A percentile compares a stretch with the other conserved stretches of the same genome.
Conservation (phyloP, 2,113 vertebrate species). For the Petrocephalus microphthalmus region DNA sequence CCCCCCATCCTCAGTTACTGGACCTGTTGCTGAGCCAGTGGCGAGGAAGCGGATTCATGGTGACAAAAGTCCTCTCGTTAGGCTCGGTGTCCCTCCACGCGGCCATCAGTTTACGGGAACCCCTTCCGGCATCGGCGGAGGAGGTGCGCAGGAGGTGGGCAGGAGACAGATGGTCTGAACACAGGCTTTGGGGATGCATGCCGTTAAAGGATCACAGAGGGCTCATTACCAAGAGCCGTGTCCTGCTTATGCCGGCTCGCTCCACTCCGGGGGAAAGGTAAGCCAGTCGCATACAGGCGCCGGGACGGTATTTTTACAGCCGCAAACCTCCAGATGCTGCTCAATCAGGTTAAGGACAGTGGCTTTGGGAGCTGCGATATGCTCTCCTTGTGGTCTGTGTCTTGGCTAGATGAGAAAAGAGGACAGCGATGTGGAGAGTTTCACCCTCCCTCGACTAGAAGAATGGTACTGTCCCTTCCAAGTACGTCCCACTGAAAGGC, state of each 20-base stretch:
- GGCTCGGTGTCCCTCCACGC: not conserved
- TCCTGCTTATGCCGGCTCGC: not conserved
- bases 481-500: not conserved
- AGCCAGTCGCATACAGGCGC: not conserved
- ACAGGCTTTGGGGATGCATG: not conserved
- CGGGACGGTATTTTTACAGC: not conserved
- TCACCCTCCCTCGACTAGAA: not conserved
- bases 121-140: not conserved
- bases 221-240: not conserved
- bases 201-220: not conserved
- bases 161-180: not conserved
- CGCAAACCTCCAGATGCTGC: not conserved
- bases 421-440: not conserved
- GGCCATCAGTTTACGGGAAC: not conserved
- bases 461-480: not conserved
- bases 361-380: not conserved
- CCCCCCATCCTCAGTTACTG: not conserved
- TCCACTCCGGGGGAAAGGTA: not conserved
- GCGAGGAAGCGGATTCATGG: not conserved
- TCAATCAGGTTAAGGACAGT: not conserved
- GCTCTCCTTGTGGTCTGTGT: not conserved
- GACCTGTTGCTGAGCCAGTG: not conserved
- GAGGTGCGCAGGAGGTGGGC: not conserved
- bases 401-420: not conserved
- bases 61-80: not conserved